Evolutionary conservation across 2,888 invertebrate genomes (phyloP), one percentile per base, ranked within the genome.

Genomic region (Elegia similella): DNA sequence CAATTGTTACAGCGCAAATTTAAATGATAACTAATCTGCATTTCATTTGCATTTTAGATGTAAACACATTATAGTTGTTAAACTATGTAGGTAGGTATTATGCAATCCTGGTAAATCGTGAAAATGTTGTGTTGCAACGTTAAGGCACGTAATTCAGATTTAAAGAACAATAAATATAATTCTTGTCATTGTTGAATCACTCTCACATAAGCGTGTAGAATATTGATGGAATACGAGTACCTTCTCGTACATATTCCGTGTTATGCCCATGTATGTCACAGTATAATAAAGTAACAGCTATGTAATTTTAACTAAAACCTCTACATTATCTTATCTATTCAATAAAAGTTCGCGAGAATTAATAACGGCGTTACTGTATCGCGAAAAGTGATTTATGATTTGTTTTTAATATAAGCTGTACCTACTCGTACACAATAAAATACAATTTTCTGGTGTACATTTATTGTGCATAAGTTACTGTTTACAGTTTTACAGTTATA

Each of bases 171-270:
- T 48, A 48, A 57, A 46, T 47, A 52, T 17, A 48, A 15, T 38
- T 17, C 15, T 50, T 50, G 23, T 54, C 38, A 29, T 42, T 7
- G 6, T 30, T 32, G 29, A 42, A 52, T 52, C 61, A 61, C 58
- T 57, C 59, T 59, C 58, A 50, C 55, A n/a, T 12, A 1, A 38
- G 23, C 55, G 55, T 55, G 52, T 59, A 2, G 43, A 43, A 43
- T 43, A 43, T 13, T 43, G 15, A 43, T 43, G 5, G 10, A 12
- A 10, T 12, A 32, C 7, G n/a, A n/a, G n/a, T n/a, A n/a, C n/a
- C n/a, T n/a, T n/a, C n/a, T n/a, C n/a, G 23, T 23, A 3, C 23
- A 23, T 23, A 5, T 23, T 23, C 23, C 2, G 5, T 23, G 2
- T 23, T 23, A 23, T 23, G 23, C 23, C 2, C n/a, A n/a, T n/a